Base-by-base conservation (phyloP, 2,888 invertebrate genomes). In the Sarcophaga carnaria region DNA sequence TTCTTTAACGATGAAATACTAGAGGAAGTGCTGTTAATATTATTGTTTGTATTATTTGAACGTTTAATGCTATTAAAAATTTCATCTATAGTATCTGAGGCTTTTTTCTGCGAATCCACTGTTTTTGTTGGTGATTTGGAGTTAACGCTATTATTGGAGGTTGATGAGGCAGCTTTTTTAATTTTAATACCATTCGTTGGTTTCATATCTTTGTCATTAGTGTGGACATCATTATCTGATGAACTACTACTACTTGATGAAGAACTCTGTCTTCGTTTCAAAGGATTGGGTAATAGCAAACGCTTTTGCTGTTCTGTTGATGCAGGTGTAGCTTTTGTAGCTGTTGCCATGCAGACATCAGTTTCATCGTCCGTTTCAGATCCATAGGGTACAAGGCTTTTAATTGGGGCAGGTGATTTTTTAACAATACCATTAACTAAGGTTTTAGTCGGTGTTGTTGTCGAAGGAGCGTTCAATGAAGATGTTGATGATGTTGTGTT, bases 331-430 rank as follows among this genome's bases (percentile, higher is more conserved):
- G 80, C 27, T 72, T 71, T 81, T 72, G 76, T 54, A 8, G 60
- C 64, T 60, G 71, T 72, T 37, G 77, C 60, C 54, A 76, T 60
- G 22, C 67, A 71, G 27, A 67, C 85, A 77, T 88, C 87, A 69
- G 82, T 49, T 83, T 93, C 93, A 20, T 90, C 90, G 54, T 92
- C 95, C 0, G 95, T 95, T 90, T 95, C 95, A 0, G 94, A 94
- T 89, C 95, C 95, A 89, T 95, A 95, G 27, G 95, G 95, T 81
- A 95, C 95, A 79, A 95, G 93, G 83, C 93, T 93, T 86, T 92
- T 93, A 2, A 90, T 86, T n/a, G 71, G 81, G 67, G 87, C 81
- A 80, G 87, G 84, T 60, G 76, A 76, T 84, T 84, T 87, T 79
- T 84, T 87, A 79, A 71, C 70, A 79, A 79, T 79, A 3, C 87